Conservation (phyloP, 2,113 vertebrate genomes). For the Calypte anna region DNA sequence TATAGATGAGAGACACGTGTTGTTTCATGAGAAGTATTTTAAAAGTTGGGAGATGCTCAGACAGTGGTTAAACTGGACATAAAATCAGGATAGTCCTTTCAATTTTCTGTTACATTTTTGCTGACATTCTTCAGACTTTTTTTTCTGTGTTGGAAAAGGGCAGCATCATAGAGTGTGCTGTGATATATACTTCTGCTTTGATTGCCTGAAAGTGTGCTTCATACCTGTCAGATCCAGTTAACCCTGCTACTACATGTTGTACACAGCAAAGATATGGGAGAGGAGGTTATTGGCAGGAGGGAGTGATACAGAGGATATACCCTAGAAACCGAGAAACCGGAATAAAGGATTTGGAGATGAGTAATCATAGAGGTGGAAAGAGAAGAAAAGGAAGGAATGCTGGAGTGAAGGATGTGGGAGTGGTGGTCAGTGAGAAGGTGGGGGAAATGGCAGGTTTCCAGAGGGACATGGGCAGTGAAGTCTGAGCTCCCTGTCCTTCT, state of each 20-base stretch:
- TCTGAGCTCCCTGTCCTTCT: not conserved
- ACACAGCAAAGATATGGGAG: not conserved
- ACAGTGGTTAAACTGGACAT: not conserved
- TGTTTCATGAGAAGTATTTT: not conserved
- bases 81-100: not conserved
- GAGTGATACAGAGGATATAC: no score
- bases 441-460: not conserved
- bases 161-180: not conserved
- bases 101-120: not conserved
- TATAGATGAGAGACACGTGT: not conserved
- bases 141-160: not conserved
- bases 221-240: not conserved
- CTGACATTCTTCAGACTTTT: not conserved
- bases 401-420: not conserved
- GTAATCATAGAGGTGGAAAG: not conserved
- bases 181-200: not conserved
- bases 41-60: not conserved
- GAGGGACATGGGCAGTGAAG: not conserved
- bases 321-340: not conserved
- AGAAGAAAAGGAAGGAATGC: not conserved
- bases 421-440: not conserved
- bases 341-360: not conserved
- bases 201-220: not conserved
- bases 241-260: not conserved
- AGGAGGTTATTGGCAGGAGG: not conserved